Evolutionary conservation across 2,113 vertebrate species (phyloP).

Genomic region (Falcunculus frontatus): DNA sequence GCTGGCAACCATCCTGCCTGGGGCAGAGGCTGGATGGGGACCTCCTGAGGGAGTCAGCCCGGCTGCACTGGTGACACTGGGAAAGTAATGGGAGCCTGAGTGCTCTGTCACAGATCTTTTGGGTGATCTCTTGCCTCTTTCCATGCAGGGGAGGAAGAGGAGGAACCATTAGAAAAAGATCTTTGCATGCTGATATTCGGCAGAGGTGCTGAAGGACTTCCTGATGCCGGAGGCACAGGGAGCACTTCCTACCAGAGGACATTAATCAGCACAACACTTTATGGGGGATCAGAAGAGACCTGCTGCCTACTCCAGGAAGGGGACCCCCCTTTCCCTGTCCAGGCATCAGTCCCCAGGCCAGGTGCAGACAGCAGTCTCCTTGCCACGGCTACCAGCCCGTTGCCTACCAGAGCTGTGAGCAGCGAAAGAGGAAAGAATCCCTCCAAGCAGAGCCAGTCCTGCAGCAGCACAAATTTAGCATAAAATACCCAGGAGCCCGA

Average conservation of each 20-base stretch:
- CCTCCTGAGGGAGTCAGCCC: neutral
- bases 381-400: rapidly evolving
- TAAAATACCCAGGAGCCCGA: neutral
- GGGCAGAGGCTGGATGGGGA: neutral
- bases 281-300: neutral
- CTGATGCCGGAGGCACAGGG: neutral
- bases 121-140: neutral
- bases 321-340: neutral
- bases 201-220: neutral
- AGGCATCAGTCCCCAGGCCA: neutral
- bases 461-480: neutral
- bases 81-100: neutral
- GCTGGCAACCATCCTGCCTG: neutral
- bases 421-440: rapidly evolving
- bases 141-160: neutral
- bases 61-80: neutral
- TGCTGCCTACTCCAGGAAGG: rapidly evolving
- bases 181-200: no score
- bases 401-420: neutral
- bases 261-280: neutral
- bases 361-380: neutral
- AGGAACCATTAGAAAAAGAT: neutral
- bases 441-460: neutral
- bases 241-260: neutral
- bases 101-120: neutral